A percentile compares a stretch with the other conserved stretches of the same genome.
phyloP scores from a whole-genome alignment of 2,113 vertebrate genomes.

The Sapayoa aenigma region DNA sequence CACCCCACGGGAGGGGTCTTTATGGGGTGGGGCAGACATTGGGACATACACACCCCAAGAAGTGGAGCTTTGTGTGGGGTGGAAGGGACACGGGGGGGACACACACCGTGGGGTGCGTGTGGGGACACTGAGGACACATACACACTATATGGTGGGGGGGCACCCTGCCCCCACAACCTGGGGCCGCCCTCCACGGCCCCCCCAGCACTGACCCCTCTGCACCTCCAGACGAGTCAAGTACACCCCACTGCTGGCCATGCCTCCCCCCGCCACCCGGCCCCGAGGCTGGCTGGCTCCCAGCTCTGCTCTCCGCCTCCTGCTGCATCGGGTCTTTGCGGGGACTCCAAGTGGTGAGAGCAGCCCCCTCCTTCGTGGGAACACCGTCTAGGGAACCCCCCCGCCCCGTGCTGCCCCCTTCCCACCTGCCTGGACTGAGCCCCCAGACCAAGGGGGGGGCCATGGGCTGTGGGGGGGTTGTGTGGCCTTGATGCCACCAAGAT shows the following conservation, averaged over 20 bases:
- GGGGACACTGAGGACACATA: background rate
- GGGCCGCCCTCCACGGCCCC: no score
- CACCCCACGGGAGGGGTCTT: no score
- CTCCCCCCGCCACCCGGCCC: background rate
- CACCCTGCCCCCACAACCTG: background rate
- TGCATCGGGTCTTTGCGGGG: constrained; percentile 78
- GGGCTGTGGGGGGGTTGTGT: background rate
- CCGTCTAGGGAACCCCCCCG: constrained; percentile 68
- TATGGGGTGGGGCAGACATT: no score
- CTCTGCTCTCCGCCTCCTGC: constrained; percentile 74
- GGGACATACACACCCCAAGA: no score
- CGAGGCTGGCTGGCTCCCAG: constrained; percentile 54
- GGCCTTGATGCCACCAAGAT: background rate
- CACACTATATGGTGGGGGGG: no score
- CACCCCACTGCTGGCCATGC: constrained; percentile 63
- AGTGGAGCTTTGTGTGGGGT: no score
- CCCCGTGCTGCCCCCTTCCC: background rate
- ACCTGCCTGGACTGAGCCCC: no score
- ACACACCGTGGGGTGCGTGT: no score
- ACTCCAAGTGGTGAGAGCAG: constrained; percentile 79
- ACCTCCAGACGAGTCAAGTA: constrained; percentile 75
- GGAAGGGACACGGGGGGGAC: no score
- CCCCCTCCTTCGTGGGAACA: constrained; percentile 82
- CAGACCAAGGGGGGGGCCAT: no score
- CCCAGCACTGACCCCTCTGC: background rate